phyloP scores from a whole-genome alignment of 2,888 invertebrate species.

The Rhopalosiphum nymphaeae region DNA sequence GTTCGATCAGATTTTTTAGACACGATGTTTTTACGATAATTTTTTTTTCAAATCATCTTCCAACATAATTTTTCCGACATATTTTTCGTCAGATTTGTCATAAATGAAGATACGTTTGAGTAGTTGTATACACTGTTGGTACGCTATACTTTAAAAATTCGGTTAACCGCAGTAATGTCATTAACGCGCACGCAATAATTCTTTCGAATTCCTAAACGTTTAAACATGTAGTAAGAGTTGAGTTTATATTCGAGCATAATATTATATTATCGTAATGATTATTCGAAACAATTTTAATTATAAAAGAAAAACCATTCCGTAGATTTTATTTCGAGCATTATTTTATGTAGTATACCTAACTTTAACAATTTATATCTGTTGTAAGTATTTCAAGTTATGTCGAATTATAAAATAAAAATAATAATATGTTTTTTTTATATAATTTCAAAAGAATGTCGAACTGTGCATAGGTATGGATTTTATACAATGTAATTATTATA shows the following conservation, averaged over 20 bases:
- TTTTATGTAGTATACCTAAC: background rate
- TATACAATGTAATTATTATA: background rate
- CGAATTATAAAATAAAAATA: background rate
- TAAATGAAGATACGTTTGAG: background rate
- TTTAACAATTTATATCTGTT: background rate
- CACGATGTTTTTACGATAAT: background rate
- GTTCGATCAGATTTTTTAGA: background rate
- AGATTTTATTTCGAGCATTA: background rate
- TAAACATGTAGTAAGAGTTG: background rate
- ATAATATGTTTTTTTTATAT: background rate
- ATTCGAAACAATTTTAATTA: constrained; percentile 15
- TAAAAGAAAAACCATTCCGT: background rate
- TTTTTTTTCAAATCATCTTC: background rate
- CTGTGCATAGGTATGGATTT: background rate
- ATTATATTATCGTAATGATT: background rate
- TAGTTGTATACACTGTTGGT: background rate
- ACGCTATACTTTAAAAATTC: background rate
- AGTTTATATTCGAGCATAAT: background rate
- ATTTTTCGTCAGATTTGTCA: background rate
- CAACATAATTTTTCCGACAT: background rate
- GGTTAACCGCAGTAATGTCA: background rate
- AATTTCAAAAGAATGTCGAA: background rate
- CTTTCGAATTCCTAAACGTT: constrained; percentile 4
- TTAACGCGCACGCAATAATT: background rate
- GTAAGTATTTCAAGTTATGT: background rate